phyloP scores from a whole-genome alignment of 2,113 vertebrate genomes.

The Gnathonemus longibarbis region DNA sequence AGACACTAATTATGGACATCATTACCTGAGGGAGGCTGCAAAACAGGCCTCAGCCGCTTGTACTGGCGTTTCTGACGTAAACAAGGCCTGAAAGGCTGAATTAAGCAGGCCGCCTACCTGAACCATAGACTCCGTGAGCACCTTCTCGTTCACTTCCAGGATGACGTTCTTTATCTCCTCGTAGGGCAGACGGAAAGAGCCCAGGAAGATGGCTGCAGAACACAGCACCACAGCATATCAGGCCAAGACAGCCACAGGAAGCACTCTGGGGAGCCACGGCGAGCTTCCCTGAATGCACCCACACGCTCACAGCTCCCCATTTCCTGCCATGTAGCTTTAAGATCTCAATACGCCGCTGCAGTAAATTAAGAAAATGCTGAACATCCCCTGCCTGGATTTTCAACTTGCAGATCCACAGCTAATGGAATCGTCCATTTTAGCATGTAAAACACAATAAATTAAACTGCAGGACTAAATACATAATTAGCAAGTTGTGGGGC shows the following conservation, averaged over 20 bases:
- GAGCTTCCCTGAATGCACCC: background rate
- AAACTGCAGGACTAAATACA: background rate
- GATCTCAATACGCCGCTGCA: background rate
- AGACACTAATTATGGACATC: background rate
- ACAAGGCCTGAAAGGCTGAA: background rate
- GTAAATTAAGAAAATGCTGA: background rate
- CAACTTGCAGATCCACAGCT: background rate
- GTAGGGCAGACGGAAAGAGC: constrained; percentile 74
- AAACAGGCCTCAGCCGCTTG: background rate
- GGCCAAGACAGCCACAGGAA: background rate
- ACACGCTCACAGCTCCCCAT: background rate
- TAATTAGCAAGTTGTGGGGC: background rate
- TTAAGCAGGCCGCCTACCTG: constrained; percentile 49
- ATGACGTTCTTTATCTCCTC: constrained; percentile 72
- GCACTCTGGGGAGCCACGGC: background rate
- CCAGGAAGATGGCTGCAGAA: constrained; percentile 71
- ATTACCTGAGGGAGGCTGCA: background rate
- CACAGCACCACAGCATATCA: constrained; percentile 15
- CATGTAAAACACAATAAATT: background rate
- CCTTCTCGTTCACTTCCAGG: constrained; percentile 70
- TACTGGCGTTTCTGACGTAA: background rate
- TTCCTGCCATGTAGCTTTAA: background rate
- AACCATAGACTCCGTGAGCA: constrained; percentile 70
- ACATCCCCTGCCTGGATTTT: background rate
- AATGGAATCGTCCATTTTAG: background rate